phyloP scores from a whole-genome alignment of 2,888 invertebrate species.

The Patella caerulea region DNA sequence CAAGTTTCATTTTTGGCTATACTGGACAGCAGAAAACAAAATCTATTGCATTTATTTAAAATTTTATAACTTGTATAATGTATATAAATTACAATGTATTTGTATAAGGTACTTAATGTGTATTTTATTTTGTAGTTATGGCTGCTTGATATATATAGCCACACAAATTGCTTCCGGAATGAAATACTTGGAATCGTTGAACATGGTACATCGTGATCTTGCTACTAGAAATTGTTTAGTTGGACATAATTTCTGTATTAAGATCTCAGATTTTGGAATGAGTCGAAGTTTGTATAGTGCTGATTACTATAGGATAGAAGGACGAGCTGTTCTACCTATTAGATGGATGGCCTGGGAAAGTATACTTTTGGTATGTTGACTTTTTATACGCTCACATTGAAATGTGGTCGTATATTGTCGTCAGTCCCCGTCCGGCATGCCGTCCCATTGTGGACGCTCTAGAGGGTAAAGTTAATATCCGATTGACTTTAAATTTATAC shows the following conservation, averaged over 20 bases:
- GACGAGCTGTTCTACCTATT: conserved; percentile 84
- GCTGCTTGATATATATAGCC: conserved; percentile 85
- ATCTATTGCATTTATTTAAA: too few relatives aligned
- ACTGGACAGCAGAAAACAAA: too few relatives aligned
- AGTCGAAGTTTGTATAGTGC: conserved; percentile 71
- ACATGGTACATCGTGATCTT: conserved; percentile 91
- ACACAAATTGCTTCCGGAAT: conserved; percentile 91
- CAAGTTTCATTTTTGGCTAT: too few relatives aligned
- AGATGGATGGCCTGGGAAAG: conserved; percentile 94
- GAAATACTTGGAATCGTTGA: conserved; percentile 88
- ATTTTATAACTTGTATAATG: not conserved
- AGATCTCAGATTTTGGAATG: conserved; percentile 72
- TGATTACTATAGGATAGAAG: conserved; percentile 89
- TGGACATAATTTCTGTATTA: conserved; percentile 81
- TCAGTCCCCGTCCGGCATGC: too few relatives aligned
- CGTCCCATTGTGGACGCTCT: too few relatives aligned
- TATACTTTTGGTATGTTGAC: conserved; percentile 74
- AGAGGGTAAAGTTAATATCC: too few relatives aligned
- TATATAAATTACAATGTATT: not conserved
- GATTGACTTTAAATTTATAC: too few relatives aligned
- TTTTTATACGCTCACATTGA: too few relatives aligned
- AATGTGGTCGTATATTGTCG: too few relatives aligned
- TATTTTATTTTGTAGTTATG: conserved; percentile 78
- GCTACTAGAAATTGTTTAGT: conserved; percentile 90
- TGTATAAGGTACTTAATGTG: not conserved